These are phyloP conservation scores for Apeira syringaria DNA, from an alignment of 2,888 invertebrate genomes.

Conservation along the genomic window DNA sequence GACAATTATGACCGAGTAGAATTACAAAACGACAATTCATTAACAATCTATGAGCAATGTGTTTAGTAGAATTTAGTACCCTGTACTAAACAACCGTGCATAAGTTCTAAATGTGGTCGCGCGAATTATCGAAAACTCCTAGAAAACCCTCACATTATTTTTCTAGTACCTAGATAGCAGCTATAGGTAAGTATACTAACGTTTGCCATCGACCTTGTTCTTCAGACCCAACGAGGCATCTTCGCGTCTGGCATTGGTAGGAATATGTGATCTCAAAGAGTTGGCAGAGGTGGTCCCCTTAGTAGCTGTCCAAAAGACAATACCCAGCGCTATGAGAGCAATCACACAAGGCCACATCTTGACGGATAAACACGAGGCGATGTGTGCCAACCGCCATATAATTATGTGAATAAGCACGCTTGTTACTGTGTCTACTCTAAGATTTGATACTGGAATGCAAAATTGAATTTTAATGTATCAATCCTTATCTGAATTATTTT, in stretches of 20 bases:
- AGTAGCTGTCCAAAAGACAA: conserved; percentile 70
- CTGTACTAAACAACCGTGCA: no score
- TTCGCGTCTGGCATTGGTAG: conserved; percentile 13
- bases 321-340: conserved; percentile 60
- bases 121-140: no score
- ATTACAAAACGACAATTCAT: no score
- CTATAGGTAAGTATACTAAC: not conserved
- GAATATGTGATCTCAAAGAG: conserved; percentile 30
- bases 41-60: no score
- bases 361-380: conserved; percentile 40
- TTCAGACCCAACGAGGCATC: not conserved
- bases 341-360: conserved; percentile 44
- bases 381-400: conserved; percentile 51
- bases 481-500: no score
- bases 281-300: conserved; percentile 34
- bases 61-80: no score
- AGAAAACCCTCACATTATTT: no score
- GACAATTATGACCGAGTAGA: no score
- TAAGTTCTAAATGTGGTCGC: no score
- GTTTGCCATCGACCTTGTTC: conserved; percentile 1
- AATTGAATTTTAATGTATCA: no score
- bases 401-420: conserved; percentile 51
- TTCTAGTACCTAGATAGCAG: no score
- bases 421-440: conserved; percentile 41
- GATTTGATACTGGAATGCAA: conserved; percentile 47